These are phyloP conservation scores for Hippoglossus stenolepis DNA, from an alignment of 2,113 vertebrate species.

Conservation along the genomic window DNA sequence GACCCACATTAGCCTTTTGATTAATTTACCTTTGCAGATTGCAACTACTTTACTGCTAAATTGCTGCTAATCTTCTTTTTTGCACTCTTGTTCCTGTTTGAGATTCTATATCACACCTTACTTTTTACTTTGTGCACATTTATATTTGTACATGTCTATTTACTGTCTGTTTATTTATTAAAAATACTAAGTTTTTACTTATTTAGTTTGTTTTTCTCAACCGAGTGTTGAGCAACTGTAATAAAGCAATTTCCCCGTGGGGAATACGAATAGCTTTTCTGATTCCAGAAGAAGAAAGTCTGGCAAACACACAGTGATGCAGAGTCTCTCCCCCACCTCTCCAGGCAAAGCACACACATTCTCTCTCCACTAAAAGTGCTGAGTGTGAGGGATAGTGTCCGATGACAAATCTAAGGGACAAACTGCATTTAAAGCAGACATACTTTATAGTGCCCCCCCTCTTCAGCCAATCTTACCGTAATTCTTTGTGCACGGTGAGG, in stretches of 20 bases:
- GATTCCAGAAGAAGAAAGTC: neutral
- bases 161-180: neutral
- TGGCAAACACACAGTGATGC: neutral
- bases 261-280: neutral
- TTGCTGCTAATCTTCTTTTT: neutral
- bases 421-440: constrained; percentile 72
- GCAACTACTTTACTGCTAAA: neutral
- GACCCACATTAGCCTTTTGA: neutral
- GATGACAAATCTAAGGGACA: constrained; percentile 80
- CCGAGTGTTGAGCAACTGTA: neutral
- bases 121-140: too few relatives aligned
- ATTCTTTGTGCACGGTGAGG: constrained; percentile 8
- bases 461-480: constrained; percentile 12
- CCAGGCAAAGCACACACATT: constrained; percentile 59
- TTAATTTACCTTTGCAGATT: neutral
- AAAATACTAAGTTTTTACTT: neutral
- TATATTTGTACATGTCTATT: neutral
- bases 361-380: constrained; percentile 75
- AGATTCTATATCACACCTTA: too few relatives aligned
- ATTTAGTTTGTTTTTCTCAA: neutral
- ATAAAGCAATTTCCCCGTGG: neutral
- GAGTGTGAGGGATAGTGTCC: constrained; percentile 75
- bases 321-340: constrained; percentile 32
- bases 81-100: neutral
- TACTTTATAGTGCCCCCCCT: constrained; percentile 66